phyloP scores from a whole-genome alignment of 2,113 vertebrate species.

The Monarcha castaneiventris region DNA sequence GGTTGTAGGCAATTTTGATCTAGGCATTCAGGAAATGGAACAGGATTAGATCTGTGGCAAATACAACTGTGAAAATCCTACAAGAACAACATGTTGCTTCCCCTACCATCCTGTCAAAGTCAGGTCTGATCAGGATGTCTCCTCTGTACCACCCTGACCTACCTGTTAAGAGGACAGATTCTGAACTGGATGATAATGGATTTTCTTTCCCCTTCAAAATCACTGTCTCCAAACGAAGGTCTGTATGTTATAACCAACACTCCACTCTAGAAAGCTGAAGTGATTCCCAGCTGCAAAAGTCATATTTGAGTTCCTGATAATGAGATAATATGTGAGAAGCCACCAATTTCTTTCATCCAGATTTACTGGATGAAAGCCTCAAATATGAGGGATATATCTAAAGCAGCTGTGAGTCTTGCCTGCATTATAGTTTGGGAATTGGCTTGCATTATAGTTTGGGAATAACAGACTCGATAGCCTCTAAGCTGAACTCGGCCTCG shows the following conservation, averaged over 20 bases:
- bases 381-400: background rate
- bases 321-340: background rate
- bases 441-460: background rate
- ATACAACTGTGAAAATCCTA: background rate
- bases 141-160: background rate
- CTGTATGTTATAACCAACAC: background rate
- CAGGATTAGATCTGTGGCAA: background rate
- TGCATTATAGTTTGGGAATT: background rate
- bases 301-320: background rate
- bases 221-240: background rate
- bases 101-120: background rate
- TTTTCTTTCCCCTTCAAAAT: background rate
- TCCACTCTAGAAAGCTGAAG: background rate
- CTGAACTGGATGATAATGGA: background rate
- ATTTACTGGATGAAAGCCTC: background rate
- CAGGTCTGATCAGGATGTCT: background rate
- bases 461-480: background rate
- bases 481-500: background rate
- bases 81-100: background rate
- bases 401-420: background rate
- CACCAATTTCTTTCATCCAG: background rate
- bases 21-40: background rate
- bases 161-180: background rate
- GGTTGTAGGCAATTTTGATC: background rate
- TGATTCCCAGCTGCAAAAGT: background rate